Evolutionary conservation across 2,113 vertebrate species (phyloP).

Genomic region (Coptodon bakossiorum): DNA sequence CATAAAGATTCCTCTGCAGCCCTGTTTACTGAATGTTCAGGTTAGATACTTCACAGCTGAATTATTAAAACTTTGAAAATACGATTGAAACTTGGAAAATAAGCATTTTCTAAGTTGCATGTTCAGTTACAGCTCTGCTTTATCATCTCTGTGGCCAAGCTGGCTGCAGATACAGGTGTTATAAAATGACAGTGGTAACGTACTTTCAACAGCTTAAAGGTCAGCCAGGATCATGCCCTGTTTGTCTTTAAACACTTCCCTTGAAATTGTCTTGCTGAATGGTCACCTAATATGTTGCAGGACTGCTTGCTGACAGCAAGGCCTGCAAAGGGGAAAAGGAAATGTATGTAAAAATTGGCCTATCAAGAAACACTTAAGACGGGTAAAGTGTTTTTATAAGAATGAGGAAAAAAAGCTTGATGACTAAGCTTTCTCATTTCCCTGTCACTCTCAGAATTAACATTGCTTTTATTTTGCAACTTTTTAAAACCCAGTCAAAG

Average conservation of each 20-base stretch:
- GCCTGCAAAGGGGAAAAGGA: background rate
- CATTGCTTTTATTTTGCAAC: background rate
- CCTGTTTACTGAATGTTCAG: background rate
- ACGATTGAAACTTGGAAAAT: background rate
- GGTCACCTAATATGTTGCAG: background rate
- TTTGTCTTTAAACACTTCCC: background rate
- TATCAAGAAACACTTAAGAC: background rate
- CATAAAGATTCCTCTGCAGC: background rate
- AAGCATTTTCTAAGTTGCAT: background rate
- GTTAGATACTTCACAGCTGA: background rate
- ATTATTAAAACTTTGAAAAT: background rate
- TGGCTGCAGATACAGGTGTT: background rate
- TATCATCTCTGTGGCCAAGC: constrained; percentile 45
- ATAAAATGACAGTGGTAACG: background rate
- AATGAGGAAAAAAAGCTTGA: background rate
- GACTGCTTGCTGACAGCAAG: background rate
- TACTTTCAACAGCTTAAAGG: background rate
- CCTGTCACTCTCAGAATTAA: background rate
- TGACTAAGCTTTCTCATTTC: rapidly evolving
- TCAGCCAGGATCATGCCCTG: background rate
- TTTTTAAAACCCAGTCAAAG: background rate
- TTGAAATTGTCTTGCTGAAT: background rate
- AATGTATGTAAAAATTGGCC: background rate
- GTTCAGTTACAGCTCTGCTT: background rate
- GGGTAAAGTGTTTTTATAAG: background rate